A percentile compares a stretch with the other conserved stretches of the same genome.
phyloP scores from a whole-genome alignment of 2,113 vertebrate genomes.

The Cottus gobio region DNA sequence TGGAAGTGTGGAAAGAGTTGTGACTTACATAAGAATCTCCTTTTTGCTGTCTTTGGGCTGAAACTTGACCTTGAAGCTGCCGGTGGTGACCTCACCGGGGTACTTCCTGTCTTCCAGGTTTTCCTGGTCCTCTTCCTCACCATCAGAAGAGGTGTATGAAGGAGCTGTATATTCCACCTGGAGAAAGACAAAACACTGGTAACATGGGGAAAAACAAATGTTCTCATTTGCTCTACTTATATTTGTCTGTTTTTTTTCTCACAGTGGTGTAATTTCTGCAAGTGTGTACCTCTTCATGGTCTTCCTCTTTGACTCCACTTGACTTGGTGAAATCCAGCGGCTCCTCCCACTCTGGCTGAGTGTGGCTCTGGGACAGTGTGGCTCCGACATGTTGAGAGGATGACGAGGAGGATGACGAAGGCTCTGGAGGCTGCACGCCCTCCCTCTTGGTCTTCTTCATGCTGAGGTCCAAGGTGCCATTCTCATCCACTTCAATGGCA shows the following conservation, averaged over 20 bases:
- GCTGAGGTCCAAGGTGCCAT: constrained; percentile 96
- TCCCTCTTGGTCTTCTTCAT: constrained; percentile 94
- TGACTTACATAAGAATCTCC: constrained; percentile 95
- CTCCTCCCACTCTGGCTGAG: constrained; percentile 93
- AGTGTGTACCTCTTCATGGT: constrained; percentile 89
- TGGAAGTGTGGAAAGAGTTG: not conserved
- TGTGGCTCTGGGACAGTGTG: constrained; percentile 88
- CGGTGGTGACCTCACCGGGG: constrained; percentile 95
- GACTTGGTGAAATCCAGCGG: constrained; percentile 97
- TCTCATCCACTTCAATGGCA: constrained; percentile 97
- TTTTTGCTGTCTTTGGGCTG: constrained; percentile 98
- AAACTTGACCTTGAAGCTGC: constrained; percentile 95
- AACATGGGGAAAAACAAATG: not conserved
- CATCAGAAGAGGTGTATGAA: constrained; percentile 96
- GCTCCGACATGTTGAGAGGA: constrained; percentile 85
- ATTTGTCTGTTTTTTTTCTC: not conserved
- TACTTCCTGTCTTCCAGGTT: constrained; percentile 94
- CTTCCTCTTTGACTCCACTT: constrained; percentile 91
- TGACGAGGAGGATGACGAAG: constrained; percentile 80
- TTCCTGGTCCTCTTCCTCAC: constrained; percentile 95
- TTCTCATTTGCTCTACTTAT: not conserved
- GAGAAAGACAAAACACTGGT: not conserved
- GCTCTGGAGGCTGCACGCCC: constrained; percentile 88
- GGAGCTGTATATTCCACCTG: constrained; percentile 91
- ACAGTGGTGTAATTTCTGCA: not conserved